Evolutionary conservation across 23 tunicate genomes (phyloP), one percentile per base, ranked within the genome.

Genomic region (Trididemnum clinides): DNA sequence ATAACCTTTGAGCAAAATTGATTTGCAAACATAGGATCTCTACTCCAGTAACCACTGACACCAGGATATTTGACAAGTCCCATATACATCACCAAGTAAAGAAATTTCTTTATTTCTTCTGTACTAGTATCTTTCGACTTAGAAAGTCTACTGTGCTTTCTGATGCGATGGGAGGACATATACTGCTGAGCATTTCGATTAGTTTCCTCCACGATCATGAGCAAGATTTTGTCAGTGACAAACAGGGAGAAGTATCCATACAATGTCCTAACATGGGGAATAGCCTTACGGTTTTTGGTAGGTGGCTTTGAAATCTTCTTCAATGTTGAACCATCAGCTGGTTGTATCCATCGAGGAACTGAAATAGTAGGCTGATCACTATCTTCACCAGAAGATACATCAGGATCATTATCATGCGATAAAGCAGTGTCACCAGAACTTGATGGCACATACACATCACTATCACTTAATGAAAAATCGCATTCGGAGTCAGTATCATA

Each of bases 1-100:
- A 59, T 59, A 12, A 59, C 69, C 26, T 18, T 59, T 12, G 69
- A 21, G 69, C 69, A 59, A 59, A 59, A 59, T 12, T 59, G 26
- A 59, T 59, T 59, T 59, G 69, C 22, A 21, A 12, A 59, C 26
- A 59, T 59, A 12, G 69, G 69, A 18, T 59, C 21, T 59, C 26
- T 59, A 21, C 69, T 59, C 69, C 69, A 59, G 69, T 59, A 59
- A 19, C 27, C 22, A 59, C 69, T 59, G 69, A 21, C 26, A 21
- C 69, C 21, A 12, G 69, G 69, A 59, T 59, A 59, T 59, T 59
- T 59, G 26, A 59, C 69, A 19, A 59, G 69, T 59, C 69, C 69
- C 69, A 59, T 59, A 21, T 12, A 59, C 69, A 59, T 59, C 22
- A 19, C 69, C 69, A 59, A 59, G 22, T 26, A 22, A 59, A 59